Conservation (phyloP, 1,140 invertebrate genomes). For the Glomeris maerens region DNA sequence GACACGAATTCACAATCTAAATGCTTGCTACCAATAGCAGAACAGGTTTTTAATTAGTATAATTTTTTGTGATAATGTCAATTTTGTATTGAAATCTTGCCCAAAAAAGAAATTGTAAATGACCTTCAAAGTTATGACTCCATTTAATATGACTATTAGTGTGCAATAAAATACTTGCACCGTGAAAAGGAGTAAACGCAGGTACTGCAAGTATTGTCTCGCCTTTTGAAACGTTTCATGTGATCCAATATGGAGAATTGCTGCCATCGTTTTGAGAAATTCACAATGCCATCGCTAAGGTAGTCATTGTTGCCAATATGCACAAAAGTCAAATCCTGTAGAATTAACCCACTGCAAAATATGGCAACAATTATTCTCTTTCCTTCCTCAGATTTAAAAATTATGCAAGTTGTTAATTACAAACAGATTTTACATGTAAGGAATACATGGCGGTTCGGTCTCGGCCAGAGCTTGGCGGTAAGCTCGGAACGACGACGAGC, state of each 20-base stretch:
- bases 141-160: too few relatives aligned
- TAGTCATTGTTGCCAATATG: constrained; percentile 91
- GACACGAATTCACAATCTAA: too few relatives aligned
- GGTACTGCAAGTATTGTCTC: too few relatives aligned
- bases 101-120: too few relatives aligned
- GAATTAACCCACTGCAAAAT: constrained; percentile 74
- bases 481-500: constrained; percentile 83
- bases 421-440: constrained; percentile 72
- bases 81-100: too few relatives aligned
- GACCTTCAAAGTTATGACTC: too few relatives aligned
- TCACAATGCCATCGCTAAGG: constrained; percentile 72
- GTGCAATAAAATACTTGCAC: too few relatives aligned
- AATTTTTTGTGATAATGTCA: too few relatives aligned
- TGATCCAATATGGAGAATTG: constrained; percentile 95
- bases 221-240: constrained; percentile 93
- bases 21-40: too few relatives aligned
- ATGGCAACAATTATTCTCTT: constrained; percentile 16
- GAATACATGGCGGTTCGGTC: constrained; percentile 91
- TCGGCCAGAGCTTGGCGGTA: constrained; percentile 86
- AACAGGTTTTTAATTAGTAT: too few relatives aligned
- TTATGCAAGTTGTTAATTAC: neutral
- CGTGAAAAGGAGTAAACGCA: too few relatives aligned
- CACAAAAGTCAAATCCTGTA: constrained; percentile 98
- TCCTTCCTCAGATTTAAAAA: too few relatives aligned
- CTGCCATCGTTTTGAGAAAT: constrained; percentile 96